Conservation (phyloP, 2,888 invertebrate genomes). For the Sphaerophoria taeniata region DNA sequence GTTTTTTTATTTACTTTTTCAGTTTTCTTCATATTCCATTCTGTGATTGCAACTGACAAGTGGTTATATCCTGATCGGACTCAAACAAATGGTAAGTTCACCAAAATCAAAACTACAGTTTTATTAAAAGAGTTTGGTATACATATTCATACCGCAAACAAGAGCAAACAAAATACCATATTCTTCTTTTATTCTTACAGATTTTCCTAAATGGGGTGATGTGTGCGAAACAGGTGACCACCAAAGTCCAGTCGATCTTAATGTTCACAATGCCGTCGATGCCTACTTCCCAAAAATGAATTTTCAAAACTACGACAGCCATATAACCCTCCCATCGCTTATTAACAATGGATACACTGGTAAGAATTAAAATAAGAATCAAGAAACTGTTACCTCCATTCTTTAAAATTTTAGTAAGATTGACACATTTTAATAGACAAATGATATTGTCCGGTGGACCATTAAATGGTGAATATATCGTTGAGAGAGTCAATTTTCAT, state of each 20-base stretch:
- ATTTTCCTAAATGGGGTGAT: conserved; percentile 85
- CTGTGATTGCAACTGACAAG: too few species aligned
- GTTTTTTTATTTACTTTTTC: too few species aligned
- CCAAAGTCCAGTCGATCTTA: conserved; percentile 92
- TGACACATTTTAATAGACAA: conserved; percentile 77
- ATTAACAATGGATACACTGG: conserved; percentile 82
- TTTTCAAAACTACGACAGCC: conserved; percentile 79
- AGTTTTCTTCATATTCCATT: too few species aligned
- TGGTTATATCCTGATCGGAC: too few species aligned
- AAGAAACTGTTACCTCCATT: background rate
- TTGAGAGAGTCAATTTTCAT: conserved; percentile 92
- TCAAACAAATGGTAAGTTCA: too few species aligned
- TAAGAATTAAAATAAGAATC: conserved; percentile 72
- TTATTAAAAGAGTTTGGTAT: too few species aligned
- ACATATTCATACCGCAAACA: too few species aligned
- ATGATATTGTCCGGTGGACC: conserved; percentile 84
- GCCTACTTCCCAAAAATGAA: conserved; percentile 80
- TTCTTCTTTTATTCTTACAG: conserved; percentile 73
- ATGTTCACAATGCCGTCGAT: conserved; percentile 84
- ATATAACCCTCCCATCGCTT: conserved; percentile 77
- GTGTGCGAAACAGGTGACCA: conserved; percentile 85
- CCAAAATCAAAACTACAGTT: too few species aligned
- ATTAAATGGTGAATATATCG: conserved; percentile 83
- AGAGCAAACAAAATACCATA: background rate
- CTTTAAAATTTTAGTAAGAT: conserved; percentile 77